Evolutionary conservation across 2,888 invertebrate species (phyloP).

Genomic region (Drymonia ruficornis): DNA sequence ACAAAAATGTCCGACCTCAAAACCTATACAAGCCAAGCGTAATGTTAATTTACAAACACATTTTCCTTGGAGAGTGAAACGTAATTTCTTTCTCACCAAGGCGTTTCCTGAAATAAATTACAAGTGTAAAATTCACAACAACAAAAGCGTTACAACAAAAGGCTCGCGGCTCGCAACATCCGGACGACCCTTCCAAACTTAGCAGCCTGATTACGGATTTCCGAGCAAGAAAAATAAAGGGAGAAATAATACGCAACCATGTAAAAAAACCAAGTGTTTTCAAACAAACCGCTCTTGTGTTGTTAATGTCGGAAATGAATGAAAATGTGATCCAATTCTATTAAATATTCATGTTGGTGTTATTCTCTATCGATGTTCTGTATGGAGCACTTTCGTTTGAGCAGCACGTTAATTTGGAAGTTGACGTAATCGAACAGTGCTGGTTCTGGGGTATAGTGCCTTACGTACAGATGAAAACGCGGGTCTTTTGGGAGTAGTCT

Average conservation of each 20-base stretch:
- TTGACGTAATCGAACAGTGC: conserved; percentile 73
- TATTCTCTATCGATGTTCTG: conserved; percentile 54
- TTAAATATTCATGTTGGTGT: conserved; percentile 13
- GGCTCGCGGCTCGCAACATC: conserved; percentile 82
- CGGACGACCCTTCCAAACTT: conserved; percentile 84
- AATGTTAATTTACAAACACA: conserved; percentile 81
- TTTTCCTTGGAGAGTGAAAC: conserved; percentile 81
- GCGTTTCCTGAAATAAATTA: conserved; percentile 84
- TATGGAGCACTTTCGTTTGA: conserved; percentile 62
- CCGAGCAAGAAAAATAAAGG: conserved; percentile 78
- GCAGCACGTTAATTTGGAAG: conserved; percentile 68
- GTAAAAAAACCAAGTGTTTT: conserved; percentile 60
- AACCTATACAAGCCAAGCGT: conserved; percentile 66
- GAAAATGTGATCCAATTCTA: conserved; percentile 34
- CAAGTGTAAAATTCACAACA: conserved; percentile 85
- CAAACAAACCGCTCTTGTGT: conserved; percentile 53
- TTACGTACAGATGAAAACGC: conserved; percentile 71
- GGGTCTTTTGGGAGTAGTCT: conserved; percentile 56
- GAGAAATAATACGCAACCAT: conserved; percentile 68
- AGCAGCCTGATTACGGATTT: conserved; percentile 84
- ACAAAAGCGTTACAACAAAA: conserved; percentile 84
- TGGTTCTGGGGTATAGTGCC: conserved; percentile 72
- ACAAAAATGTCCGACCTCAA: conserved; percentile 56
- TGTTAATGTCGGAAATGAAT: conserved; percentile 44
- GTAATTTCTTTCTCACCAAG: conserved; percentile 82